Base-by-base conservation (phyloP, 2,888 invertebrate genomes). In the Cantharis rustica region DNA sequence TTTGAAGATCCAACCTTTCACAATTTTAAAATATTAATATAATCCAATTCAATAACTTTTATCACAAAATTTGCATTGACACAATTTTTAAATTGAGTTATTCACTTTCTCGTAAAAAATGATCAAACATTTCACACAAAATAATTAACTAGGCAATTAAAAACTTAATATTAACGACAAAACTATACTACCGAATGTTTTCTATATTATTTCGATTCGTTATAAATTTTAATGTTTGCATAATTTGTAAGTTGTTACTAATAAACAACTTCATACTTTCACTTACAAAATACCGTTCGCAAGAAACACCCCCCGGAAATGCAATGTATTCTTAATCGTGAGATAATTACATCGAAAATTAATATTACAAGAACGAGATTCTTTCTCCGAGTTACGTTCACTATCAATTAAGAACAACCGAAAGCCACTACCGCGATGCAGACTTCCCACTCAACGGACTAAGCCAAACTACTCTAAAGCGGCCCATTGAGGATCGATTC, bases 401-500 rank as follows among this genome's bases (percentile, higher is more conserved):
- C 47, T 47, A 47, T 47, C 47, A 47, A 47, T 47, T 47, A 47
- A 47, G n/a, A 31, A 31, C 5, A 47, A 47, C 47, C 47, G 47
- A 47, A 47, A 47, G 47, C 47, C 47, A 47, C 47, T n/a, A 47
- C 47, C n/a, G n/a, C 9, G n/a, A 7, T 47, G 47, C 47, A 47
- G 47, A 47, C 47, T 47, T 47, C 47, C 47, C 47, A 47, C 47
- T 47, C 47, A 47, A 47, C 47, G 47, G 47, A 47, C 47, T n/a
- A 47, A 66, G 64, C 20, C 17, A 66, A 66, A 66, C 64, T 66
- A 15, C 20, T 61, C 62, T 66, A 69, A 73, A 76, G 69, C 72
- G 70, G 61, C 72, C 72, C 66, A 73, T 76, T 73, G 62, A 16
- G 72, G 61, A 76, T 76, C 76, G 76, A 76, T 76, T 73, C 68